phyloP scores from a whole-genome alignment of 1,140 invertebrate species.

The Teleogryllus occipitalis region DNA sequence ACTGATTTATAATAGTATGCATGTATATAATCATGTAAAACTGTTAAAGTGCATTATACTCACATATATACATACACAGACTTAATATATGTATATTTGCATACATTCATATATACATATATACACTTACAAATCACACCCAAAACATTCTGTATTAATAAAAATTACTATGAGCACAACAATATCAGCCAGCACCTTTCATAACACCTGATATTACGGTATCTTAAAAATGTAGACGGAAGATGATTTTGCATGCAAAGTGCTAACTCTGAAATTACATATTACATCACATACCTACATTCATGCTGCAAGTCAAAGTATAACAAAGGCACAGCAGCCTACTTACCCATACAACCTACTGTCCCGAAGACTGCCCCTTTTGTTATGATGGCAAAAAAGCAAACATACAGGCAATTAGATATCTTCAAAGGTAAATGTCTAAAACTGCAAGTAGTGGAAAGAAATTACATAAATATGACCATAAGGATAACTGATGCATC shows the following conservation, averaged over 20 bases:
- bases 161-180: conserved; percentile 10
- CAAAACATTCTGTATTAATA: not conserved
- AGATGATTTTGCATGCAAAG: not conserved
- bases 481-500: too few relatives aligned
- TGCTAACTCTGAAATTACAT: not conserved
- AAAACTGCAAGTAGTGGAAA: too few relatives aligned
- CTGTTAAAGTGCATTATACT: not conserved
- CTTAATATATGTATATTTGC: not conserved
- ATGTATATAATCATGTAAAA: not conserved
- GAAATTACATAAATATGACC: too few relatives aligned
- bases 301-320: not conserved
- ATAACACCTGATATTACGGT: not conserved
- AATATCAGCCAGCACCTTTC: not conserved
- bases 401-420: too few relatives aligned
- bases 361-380: conserved; percentile 59
- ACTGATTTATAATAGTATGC: not conserved
- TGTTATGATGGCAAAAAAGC: not conserved
- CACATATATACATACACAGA: not conserved
- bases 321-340: conserved; percentile 11
- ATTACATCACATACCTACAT: not conserved
- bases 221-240: not conserved
- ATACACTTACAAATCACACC: not conserved
- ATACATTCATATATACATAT: not conserved
- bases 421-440: too few relatives aligned
- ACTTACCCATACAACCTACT: conserved; percentile 70